phyloP scores from a whole-genome alignment of 2,888 invertebrate genomes.

The Zele albiditarsus region DNA sequence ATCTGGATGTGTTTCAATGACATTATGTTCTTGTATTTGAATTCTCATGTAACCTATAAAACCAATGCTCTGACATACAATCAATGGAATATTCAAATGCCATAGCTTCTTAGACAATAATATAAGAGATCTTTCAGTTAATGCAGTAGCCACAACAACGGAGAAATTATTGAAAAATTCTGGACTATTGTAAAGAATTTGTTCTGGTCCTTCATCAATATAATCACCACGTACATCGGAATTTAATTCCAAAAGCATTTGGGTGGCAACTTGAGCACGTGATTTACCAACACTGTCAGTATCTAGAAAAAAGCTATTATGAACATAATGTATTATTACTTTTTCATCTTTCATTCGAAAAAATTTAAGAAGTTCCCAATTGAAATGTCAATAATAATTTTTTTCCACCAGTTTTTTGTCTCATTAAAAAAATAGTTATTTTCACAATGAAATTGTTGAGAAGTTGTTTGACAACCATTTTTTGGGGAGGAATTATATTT shows the following conservation, averaged over 20 bases:
- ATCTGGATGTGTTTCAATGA: conserved; percentile 97
- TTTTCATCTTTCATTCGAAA: not conserved
- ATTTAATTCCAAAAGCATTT: conserved; percentile 91
- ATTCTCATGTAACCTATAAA: conserved; percentile 93
- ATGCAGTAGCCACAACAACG: conserved; percentile 87
- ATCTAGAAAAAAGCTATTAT: conserved; percentile 90
- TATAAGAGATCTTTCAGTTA: conserved; percentile 84
- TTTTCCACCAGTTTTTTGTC: no score
- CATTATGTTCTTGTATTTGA: conserved; percentile 87
- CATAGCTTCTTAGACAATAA: conserved; percentile 86
- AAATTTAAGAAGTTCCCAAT: no score
- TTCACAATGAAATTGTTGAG: no score
- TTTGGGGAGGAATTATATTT: no score
- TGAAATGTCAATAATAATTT: no score
- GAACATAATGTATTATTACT: not conserved
- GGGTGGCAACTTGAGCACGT: conserved; percentile 88
- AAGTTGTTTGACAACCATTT: no score
- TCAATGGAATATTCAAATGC: conserved; percentile 88
- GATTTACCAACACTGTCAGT: conserved; percentile 86
- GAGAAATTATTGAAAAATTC: conserved; percentile 91
- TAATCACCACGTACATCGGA: conserved; percentile 94
- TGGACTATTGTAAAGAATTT: conserved; percentile 88
- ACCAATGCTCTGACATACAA: conserved; percentile 92
- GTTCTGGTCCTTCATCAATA: conserved; percentile 91
- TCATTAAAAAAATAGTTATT: no score